Evolutionary conservation across 2,113 vertebrate species (phyloP).

Genomic region (Thamnophis sirtalis): DNA sequence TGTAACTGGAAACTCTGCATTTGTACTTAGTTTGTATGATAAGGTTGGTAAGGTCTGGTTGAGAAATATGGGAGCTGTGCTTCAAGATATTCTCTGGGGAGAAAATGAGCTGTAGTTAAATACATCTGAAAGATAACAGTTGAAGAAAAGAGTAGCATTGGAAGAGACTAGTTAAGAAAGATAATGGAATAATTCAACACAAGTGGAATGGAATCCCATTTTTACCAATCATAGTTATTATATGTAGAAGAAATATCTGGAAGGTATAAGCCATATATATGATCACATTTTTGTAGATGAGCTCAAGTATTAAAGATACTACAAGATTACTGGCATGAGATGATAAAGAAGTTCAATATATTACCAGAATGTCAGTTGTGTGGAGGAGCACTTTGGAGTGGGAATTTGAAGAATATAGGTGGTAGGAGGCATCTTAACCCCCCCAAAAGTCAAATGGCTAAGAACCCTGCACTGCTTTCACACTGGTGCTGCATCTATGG

Average conservation of each 20-base stretch:
- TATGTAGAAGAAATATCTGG: not conserved
- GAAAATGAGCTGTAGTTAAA: not conserved
- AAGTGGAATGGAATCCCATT: not conserved
- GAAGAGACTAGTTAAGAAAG: not conserved
- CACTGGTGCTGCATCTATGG: not conserved
- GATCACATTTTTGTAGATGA: not conserved
- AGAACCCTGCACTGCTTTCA: not conserved
- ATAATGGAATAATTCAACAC: not conserved
- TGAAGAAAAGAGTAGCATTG: not conserved
- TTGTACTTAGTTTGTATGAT: not conserved
- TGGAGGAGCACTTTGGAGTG: not conserved
- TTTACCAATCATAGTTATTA: not conserved
- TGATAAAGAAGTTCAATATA: not conserved
- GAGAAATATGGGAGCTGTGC: not conserved
- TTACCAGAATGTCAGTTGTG: not conserved
- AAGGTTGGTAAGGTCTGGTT: not conserved
- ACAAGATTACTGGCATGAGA: not conserved
- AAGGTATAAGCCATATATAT: not conserved
- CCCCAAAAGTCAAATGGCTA: not conserved
- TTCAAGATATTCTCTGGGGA: not conserved
- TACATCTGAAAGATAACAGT: not conserved
- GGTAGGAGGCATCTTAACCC: not conserved
- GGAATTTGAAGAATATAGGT: not conserved
- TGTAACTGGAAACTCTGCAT: not conserved
- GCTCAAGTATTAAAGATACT: not conserved